phyloP scores from a whole-genome alignment of 2,113 vertebrate species.

The Psophia crepitans region DNA sequence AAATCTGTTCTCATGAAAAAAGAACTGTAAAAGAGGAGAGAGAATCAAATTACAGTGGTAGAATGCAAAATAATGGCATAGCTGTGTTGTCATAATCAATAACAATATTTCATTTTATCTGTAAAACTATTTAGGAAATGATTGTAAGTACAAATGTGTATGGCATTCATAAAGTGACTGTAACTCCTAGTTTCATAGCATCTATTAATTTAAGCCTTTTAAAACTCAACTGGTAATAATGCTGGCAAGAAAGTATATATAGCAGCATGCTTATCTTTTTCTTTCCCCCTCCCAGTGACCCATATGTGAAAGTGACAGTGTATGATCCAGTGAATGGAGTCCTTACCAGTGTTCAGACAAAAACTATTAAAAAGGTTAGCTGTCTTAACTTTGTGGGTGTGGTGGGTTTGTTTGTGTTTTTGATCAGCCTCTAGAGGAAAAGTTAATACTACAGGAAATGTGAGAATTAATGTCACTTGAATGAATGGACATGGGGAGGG shows the following conservation, averaged over 20 bases:
- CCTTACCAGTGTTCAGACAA: conserved; percentile 90
- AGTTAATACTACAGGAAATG: background rate
- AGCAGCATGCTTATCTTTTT: background rate
- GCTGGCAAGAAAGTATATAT: background rate
- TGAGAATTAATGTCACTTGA: background rate
- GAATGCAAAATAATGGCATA: background rate
- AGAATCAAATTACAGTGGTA: background rate
- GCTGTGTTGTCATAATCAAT: background rate
- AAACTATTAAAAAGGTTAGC: conserved; percentile 93
- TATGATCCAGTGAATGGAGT: conserved; percentile 88
- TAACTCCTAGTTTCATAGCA: background rate
- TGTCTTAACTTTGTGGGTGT: background rate
- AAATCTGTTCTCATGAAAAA: background rate
- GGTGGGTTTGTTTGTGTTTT: background rate
- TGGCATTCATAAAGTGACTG: background rate
- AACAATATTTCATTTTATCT: background rate
- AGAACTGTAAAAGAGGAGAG: background rate
- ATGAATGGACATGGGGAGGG: background rate
- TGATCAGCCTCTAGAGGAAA: background rate
- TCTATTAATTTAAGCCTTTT: background rate
- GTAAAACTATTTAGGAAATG: background rate
- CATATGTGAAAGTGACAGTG: conserved; percentile 89
- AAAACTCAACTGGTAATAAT: background rate
- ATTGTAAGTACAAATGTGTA: background rate
- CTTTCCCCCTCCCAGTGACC: conserved; percentile 78